These are phyloP conservation scores for Sisyra terminalis DNA, from an alignment of 2,888 invertebrate genomes.

Conservation along the genomic window DNA sequence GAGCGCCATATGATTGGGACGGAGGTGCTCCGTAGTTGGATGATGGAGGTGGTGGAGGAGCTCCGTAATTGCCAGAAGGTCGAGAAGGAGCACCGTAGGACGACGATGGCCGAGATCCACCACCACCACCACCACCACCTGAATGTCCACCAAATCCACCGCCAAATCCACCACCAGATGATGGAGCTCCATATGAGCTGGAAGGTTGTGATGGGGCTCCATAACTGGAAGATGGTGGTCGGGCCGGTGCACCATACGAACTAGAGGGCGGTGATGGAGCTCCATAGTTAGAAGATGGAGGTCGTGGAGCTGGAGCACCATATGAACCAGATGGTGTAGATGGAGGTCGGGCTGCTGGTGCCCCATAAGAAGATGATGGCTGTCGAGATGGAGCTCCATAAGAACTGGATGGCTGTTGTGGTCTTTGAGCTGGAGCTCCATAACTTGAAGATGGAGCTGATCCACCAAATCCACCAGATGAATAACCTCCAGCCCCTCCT, in stretches of 20 bases:
- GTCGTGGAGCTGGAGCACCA: slow-evolving; percentile 24
- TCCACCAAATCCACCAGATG: slow-evolving; percentile 14
- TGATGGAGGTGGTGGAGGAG: slow-evolving; percentile 24
- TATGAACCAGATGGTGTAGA: slow-evolving; percentile 19
- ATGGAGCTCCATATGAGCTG: slow-evolving; percentile 36
- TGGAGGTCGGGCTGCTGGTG: slow-evolving; percentile 22
- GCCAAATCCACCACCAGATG: slow-evolving; percentile 14
- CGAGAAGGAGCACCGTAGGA: slow-evolving; percentile 27
- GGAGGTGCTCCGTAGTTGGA: slow-evolving; percentile 31
- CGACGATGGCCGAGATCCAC: slow-evolving; percentile 19
- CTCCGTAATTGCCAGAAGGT: slow-evolving; percentile 27
- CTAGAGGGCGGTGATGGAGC: slow-evolving; percentile 28
- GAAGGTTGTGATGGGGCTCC: slow-evolving; percentile 32
- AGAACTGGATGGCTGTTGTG: slow-evolving; percentile 20
- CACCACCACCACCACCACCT: slow-evolving; percentile 14
- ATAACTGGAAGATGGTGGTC: slow-evolving; percentile 21
- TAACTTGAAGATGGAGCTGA: slow-evolving; percentile 21
- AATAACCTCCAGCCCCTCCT: slow-evolving; percentile 21
- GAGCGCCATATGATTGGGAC: slow-evolving; percentile 5
- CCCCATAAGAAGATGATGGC: slow-evolving; percentile 35
- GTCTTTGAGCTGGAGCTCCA: slow-evolving; percentile 24
- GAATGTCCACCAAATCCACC: slow-evolving; percentile 10
- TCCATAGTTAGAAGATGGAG: slow-evolving; percentile 19
- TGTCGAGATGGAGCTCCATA: slow-evolving; percentile 28
- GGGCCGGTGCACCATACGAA: slow-evolving; percentile 34